Evolutionary conservation across 2,888 invertebrate species (phyloP).

Genomic region (Nebria salina): DNA sequence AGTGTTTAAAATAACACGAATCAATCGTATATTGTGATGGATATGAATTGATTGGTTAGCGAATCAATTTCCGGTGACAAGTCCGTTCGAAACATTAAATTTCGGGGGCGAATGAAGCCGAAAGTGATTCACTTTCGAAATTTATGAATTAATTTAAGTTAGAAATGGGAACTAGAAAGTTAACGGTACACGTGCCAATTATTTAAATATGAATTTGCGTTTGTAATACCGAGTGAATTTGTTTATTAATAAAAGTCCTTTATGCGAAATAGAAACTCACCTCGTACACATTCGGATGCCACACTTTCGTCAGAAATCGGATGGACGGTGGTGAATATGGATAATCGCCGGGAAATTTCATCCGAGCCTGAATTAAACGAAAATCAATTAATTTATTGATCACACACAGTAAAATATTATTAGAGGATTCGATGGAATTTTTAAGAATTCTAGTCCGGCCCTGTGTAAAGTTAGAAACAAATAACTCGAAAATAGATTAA

Average conservation of each 20-base stretch:
- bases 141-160: neutral
- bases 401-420: neutral
- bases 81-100: neutral
- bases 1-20: no score
- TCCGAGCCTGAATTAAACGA: conserved; percentile 85
- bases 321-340: conserved; percentile 99
- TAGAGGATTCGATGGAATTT: neutral
- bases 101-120: neutral
- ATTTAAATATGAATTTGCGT: neutral
- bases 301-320: conserved; percentile 98
- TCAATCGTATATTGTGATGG: no score
- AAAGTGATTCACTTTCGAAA: neutral
- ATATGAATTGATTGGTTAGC: neutral
- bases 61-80: neutral
- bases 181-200: neutral
- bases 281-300: conserved; percentile 99
- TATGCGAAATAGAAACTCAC: conserved; percentile 67
- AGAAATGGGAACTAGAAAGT: neutral
- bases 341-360: conserved; percentile 98
- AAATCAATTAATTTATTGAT: conserved; percentile 45
- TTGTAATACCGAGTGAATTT: no score
- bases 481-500: no score
- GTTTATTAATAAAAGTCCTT: neutral
- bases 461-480: no score
- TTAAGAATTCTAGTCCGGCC: no score